Evolutionary conservation across 2,888 invertebrate species (phyloP).

Genomic region (Seira musarum): DNA sequence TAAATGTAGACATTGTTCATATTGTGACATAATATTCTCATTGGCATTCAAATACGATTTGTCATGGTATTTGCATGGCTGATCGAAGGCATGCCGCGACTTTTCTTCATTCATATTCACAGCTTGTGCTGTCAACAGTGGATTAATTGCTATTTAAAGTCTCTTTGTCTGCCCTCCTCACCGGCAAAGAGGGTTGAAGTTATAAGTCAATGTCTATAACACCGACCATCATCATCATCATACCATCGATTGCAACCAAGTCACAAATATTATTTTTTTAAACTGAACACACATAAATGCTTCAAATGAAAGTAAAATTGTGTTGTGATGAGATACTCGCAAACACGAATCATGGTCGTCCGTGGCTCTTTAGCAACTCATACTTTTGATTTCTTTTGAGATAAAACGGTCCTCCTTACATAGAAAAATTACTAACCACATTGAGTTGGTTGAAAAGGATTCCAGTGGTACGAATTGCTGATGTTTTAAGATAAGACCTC

Average conservation of each 20-base stretch:
- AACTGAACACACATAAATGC: neutral
- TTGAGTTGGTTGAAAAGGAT: too few species aligned
- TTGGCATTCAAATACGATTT: constrained; percentile 2
- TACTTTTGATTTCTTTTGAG: neutral
- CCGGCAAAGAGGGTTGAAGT: neutral
- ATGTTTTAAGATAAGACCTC: too few species aligned
- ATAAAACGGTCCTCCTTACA: neutral
- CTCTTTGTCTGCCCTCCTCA: neutral
- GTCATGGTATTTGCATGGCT: constrained; percentile 9
- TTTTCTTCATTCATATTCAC: constrained; percentile 14
- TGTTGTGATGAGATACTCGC: neutral
- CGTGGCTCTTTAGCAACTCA: neutral
- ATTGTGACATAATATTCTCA: constrained; percentile 4
- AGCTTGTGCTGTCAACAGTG: constrained; percentile 3
- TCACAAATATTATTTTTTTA: neutral
- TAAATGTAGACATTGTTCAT: too few species aligned
- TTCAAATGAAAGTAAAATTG: neutral
- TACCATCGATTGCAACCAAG: neutral
- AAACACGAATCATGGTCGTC: neutral
- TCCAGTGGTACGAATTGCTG: too few species aligned
- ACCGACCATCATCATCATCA: too few species aligned
- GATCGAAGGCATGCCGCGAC: neutral
- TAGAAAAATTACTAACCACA: too few species aligned
- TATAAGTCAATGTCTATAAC: neutral
- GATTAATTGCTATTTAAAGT: neutral